Conservation (phyloP, 2,888 invertebrate genomes). For the Euclidia mi region DNA sequence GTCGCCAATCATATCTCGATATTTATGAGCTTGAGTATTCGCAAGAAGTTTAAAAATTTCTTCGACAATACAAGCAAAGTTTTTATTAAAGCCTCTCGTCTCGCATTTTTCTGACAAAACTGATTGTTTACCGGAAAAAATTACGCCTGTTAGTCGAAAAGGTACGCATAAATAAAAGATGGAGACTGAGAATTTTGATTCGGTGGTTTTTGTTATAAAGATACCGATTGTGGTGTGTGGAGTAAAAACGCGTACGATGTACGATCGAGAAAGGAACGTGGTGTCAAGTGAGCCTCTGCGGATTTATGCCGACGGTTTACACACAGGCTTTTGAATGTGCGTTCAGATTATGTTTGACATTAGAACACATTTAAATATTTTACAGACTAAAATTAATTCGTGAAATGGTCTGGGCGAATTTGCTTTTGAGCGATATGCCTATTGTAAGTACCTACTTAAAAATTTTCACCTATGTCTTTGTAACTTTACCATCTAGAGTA, state of each 20-base stretch:
- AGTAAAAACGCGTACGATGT: conserved; percentile 73
- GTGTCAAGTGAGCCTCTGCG: conserved; percentile 72
- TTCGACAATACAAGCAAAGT: conserved; percentile 73
- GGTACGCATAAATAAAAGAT: conserved; percentile 88
- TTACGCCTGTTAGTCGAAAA: conserved; percentile 88
- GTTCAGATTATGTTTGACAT: no score
- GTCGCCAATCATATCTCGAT: conserved; percentile 81
- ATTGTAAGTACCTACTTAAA: no score
- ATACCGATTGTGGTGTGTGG: conserved; percentile 77
- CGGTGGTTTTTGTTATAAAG: conserved; percentile 78
- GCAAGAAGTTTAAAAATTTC: conserved; percentile 73
- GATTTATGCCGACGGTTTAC: conserved; percentile 73
- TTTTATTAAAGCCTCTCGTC: conserved; percentile 86
- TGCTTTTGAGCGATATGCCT: no score
- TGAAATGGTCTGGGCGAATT: no score
- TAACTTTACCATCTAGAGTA: no score
- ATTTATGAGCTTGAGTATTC: conserved; percentile 73
- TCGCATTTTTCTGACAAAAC: conserved; percentile 89
- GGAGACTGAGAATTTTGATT: conserved; percentile 87
- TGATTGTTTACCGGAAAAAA: conserved; percentile 90
- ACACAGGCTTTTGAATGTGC: no score
- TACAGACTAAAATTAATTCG: no score
- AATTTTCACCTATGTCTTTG: no score
- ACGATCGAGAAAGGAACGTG: conserved; percentile 79
- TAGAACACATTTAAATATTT: no score